Base-by-base conservation (phyloP, 1,140 invertebrate genomes). In the Eurosta solidaginis region DNA sequence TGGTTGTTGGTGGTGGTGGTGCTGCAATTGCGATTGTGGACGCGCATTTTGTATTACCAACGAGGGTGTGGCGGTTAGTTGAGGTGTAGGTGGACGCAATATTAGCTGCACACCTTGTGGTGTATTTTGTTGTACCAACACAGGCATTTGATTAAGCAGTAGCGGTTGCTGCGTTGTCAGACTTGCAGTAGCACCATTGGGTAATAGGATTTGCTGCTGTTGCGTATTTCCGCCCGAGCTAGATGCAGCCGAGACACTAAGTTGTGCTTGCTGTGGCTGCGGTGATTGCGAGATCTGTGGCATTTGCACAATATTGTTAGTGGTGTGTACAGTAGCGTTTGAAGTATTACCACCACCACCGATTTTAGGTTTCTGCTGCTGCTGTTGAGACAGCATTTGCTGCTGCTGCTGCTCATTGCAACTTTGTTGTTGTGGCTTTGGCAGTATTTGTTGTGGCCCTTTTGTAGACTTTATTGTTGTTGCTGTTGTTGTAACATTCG, bases 41-140 rank as follows among this genome's bases (percentile, higher is more conserved):
- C 86, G 79, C 10, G 83, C 73, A 77, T 88, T 88, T 63, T 88
- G 87, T 45, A 88, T 88, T 1, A 89, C 88, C 36, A 89, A 83
- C 10, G 88, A 87, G 1, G 88, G 85, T 5, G 89, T 87, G 9
- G 88, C 83, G 17, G 89, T 85, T 77, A 90, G 78, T 79, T 90
- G 89, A 12, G 89, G 87, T 63, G 90, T 89, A 45, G 89, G 88
- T 33, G 89, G 90, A 20, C 89, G 82, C 59, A 90, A 80, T 42
- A 90, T 90, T 27, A 90, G 87, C 78, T 90, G 89, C 25, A 90
- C 89, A 12, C 89, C 89, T 33, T 89, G 88, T 27, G 89, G 87
- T 4, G 86, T 83, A 82, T 88, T 88, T 80, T 88, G 87, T 42
- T 88, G 87, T 29, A 88, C 87, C 79, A 88, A 78, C 50, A 88